Evolutionary conservation across 2,113 vertebrate genomes (phyloP), one percentile per base, ranked within the genome.

Genomic region (Oxyruncus cristatus): DNA sequence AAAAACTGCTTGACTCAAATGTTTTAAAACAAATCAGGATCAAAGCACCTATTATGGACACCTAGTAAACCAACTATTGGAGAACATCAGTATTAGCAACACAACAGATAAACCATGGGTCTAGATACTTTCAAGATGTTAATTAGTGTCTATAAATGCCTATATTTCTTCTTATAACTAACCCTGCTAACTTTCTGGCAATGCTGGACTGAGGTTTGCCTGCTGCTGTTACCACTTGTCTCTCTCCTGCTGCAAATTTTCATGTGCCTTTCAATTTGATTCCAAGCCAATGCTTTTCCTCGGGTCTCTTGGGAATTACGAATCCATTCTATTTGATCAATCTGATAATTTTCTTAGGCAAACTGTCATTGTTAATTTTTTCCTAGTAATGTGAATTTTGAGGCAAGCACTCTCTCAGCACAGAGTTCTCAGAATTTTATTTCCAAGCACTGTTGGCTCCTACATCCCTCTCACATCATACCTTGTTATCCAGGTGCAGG

Each of bases 331-430:
- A 10, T 61, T 89, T 52, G 42, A 44, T 56, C 61, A 14, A 26
- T 30, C 32, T 42, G 62, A 42, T 50, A 0, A 0, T 39, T 42
- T 16, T n/a, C 22, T 76, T 41, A 59, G 37, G 32, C 11, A 73
- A 62, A 76, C 10, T 32, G 37, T 41, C 39, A n/a, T 10, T 32
- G 12, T 24, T 85, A 4, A 37, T 61, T 75, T 68, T 66, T 22
- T 85, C 12, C 14, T 65, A n/a, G 24, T 26, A 61, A 46, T 21
- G 17, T 44, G 79, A 79, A 15, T 78, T 89, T 92, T 59, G 47
- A 76, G 52, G 23, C 35, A 37, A n/a, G 14, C 8, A n/a, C 20
- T 24, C 7, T 70, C 32, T 70, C 56, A 58, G 30, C 10, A 39
- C 56, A 50, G 58, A 4, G 8, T 12, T 68, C 37, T 84, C 13